A percentile compares a stretch with the other conserved stretches of the same genome.
phyloP scores from a whole-genome alignment of 2,113 vertebrate species.

The Sylvia atricapilla region DNA sequence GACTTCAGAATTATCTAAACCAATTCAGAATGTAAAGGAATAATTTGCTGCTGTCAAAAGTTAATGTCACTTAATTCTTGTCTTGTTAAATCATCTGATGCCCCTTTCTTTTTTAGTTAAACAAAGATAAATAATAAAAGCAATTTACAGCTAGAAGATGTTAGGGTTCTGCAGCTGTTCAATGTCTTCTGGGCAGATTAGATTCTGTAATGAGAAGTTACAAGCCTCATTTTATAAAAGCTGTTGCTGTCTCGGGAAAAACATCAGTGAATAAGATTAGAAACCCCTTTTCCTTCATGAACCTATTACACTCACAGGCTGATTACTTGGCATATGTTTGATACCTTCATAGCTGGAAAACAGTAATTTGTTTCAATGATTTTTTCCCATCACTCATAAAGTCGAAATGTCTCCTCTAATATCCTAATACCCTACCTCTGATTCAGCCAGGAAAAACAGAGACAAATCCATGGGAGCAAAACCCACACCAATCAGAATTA shows the following conservation, averaged over 20 bases:
- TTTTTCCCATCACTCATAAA: slow-evolving; percentile 63
- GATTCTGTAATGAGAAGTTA: slow-evolving; percentile 81
- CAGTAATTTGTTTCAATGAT: slow-evolving; percentile 72
- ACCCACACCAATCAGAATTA: not conserved
- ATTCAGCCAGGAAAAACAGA: slow-evolving; percentile 10
- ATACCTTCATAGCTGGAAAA: slow-evolving; percentile 69
- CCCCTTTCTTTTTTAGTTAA: slow-evolving; percentile 76
- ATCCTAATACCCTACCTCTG: not conserved
- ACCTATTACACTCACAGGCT: slow-evolving; percentile 67
- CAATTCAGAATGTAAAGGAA: slow-evolving; percentile 57
- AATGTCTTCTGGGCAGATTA: slow-evolving; percentile 79
- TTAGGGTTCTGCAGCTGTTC: slow-evolving; percentile 73
- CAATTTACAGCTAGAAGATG: slow-evolving; percentile 74
- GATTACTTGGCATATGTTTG: slow-evolving; percentile 76
- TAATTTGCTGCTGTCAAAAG: slow-evolving; percentile 67
- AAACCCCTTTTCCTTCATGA: slow-evolving; percentile 72
- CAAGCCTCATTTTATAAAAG: slow-evolving; percentile 81
- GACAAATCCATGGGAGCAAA: not conserved
- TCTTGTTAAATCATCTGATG: slow-evolving; percentile 75
- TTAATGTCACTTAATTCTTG: slow-evolving; percentile 69
- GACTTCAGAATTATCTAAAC: slow-evolving; percentile 42
- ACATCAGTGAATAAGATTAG: slow-evolving; percentile 71
- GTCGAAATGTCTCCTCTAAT: slow-evolving; percentile 55
- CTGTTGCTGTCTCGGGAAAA: slow-evolving; percentile 78
- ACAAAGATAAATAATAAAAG: slow-evolving; percentile 80